These are phyloP conservation scores for Sus cebifrons DNA, from an alignment of 2,797 vertebrate species.

Conservation along the genomic window DNA sequence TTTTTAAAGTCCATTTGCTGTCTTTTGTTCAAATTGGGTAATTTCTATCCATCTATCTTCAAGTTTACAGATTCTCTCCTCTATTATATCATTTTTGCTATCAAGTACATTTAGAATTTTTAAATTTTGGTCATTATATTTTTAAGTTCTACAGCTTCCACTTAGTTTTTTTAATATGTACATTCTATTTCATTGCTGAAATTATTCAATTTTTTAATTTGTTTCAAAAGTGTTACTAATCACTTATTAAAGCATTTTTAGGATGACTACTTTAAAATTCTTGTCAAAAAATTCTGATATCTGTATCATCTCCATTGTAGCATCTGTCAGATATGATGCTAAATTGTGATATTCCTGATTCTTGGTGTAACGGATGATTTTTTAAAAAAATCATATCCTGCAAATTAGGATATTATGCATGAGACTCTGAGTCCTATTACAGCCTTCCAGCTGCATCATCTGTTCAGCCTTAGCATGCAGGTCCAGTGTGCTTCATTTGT, in stretches of 20 bases:
- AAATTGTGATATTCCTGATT: not conserved
- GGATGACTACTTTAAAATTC: not conserved
- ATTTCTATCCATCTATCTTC: not conserved
- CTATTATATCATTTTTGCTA: not conserved
- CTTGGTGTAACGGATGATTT: not conserved
- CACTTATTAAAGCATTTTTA: not conserved
- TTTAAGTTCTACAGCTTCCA: not conserved
- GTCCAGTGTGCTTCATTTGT: not conserved
- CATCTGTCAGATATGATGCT: not conserved
- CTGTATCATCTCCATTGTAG: not conserved
- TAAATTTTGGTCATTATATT: not conserved
- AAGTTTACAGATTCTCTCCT: not conserved
- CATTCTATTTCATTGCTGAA: not conserved
- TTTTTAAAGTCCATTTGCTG: not conserved
- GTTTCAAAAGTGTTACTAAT: constrained; percentile 2
- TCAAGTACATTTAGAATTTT: not conserved
- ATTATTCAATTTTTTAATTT: constrained; percentile 39
- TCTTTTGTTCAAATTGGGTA: not conserved
- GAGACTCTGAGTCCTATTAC: constrained; percentile 2
- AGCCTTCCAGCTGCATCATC: not conserved
- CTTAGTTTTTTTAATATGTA: not conserved
- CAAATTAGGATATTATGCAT: not conserved
- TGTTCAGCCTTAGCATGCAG: not conserved
- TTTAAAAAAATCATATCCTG: not conserved
- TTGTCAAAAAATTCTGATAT: constrained; percentile 6